phyloP scores from a whole-genome alignment of 30 jellyfish, hydroid and myxozoan genomes.

The Hydractinia symbiolongicarpus region DNA sequence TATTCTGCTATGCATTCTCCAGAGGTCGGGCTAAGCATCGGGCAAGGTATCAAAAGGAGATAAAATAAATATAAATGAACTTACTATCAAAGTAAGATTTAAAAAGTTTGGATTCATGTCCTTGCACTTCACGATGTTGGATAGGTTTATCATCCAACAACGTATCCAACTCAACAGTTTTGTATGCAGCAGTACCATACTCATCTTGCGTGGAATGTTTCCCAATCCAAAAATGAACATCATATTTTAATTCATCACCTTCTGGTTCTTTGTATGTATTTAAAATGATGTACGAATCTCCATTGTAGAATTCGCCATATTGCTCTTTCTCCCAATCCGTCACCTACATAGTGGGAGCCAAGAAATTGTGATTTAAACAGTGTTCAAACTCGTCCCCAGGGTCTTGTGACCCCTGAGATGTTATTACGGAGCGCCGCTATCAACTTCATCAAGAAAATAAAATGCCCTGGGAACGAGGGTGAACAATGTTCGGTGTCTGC shows the following conservation, averaged over 20 bases:
- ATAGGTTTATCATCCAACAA: conserved; percentile 93
- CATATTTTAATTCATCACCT: conserved; percentile 65
- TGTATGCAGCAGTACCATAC: conserved; percentile 99
- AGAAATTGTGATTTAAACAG: too few species aligned
- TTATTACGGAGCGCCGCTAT: too few species aligned
- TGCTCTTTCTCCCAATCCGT: conserved; percentile 89
- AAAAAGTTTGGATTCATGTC: conserved; percentile 80
- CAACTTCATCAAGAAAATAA: too few species aligned
- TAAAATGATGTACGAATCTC: conserved; percentile 91
- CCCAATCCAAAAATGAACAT: conserved; percentile 99
- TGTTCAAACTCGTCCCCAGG: too few species aligned
- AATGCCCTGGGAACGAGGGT: too few species aligned
- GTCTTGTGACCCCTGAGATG: too few species aligned
- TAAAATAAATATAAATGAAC: too few species aligned
- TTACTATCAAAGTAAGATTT: conserved; percentile 61
- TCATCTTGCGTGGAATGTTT: conserved; percentile 93
- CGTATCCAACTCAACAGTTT: conserved; percentile 97
- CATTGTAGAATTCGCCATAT: conserved; percentile 91
- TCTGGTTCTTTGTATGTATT: conserved; percentile 88
- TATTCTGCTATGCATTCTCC: too few species aligned
- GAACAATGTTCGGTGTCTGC: too few species aligned
- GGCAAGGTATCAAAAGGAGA: too few species aligned
- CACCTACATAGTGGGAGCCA: conserved; percentile 46
- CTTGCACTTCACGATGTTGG: conserved; percentile 98
- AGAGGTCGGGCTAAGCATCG: too few species aligned